A percentile compares a stretch with the other conserved stretches of the same genome.
Conservation (phyloP, 1,140 invertebrate species). For the Amyelois transitella region DNA sequence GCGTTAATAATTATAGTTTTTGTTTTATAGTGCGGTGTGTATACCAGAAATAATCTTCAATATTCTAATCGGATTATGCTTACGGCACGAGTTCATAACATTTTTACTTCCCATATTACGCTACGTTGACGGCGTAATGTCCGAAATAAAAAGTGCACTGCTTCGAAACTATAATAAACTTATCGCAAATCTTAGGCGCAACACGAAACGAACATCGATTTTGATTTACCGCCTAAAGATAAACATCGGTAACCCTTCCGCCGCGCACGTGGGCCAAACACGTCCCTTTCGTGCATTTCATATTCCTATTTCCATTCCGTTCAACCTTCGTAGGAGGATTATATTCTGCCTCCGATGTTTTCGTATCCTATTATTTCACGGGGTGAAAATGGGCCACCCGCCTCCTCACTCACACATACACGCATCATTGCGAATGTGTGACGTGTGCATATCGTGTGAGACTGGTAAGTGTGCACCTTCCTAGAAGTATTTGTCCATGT, state of each 20-base stretch:
- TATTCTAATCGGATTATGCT: too few species aligned
- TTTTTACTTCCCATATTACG: not conserved
- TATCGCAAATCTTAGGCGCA: conserved; percentile 8
- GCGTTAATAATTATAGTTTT: too few species aligned
- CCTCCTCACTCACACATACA: conserved; percentile 54
- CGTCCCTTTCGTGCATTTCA: conserved; percentile 66
- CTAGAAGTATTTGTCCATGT: conserved; percentile 18
- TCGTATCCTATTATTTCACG: conserved; percentile 73
- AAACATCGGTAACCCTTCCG: conserved; percentile 61
- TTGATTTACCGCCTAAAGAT: conserved; percentile 55
- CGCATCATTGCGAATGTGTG: conserved; percentile 1
- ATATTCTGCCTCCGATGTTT: conserved; percentile 71
- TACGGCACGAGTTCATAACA: not conserved
- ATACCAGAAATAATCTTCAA: too few species aligned
- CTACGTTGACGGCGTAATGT: not conserved
- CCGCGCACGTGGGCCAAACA: conserved; percentile 44
- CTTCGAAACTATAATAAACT: conserved; percentile 4
- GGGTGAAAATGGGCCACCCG: conserved; percentile 73
- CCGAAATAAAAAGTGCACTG: conserved; percentile 3
- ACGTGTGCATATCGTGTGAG: not conserved
- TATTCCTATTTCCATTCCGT: conserved; percentile 68
- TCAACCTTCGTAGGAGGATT: conserved; percentile 69
- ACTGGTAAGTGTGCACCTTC: conserved; percentile 26
- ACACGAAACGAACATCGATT: conserved; percentile 43
- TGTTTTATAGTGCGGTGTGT: too few species aligned